Base-by-base conservation (phyloP, 2,113 vertebrate genomes). In the Trogon surrucura region DNA sequence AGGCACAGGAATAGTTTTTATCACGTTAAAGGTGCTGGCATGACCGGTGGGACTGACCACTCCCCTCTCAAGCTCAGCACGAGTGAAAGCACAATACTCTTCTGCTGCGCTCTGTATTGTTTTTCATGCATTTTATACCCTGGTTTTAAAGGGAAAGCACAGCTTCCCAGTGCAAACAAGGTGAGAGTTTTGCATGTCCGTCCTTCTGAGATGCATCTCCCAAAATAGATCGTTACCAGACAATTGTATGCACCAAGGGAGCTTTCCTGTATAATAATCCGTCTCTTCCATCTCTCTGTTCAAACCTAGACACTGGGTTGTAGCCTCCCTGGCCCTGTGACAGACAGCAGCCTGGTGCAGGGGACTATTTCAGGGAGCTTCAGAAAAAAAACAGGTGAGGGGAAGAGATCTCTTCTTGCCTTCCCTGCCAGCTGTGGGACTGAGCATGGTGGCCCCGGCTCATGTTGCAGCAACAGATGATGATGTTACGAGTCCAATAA, bases 261-360 rank as follows among this genome's bases (percentile, higher is more conserved):
- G 1, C 45, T 72, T 91, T 95, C 50, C 60, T 89, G 71, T 96
- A 34, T 88, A 87, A 94, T 65, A 80, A 64, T 44, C 38, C n/a
- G 32, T 91, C 53, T 81, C 92, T 94, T 80, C 66, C 29, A 47
- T 48, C 66, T 91, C 15, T 88, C 78, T 89, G 51, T 69, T 82
- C 80, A 89, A 74, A 61, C 38, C 58, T 36, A 90, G 85, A 92
- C 82, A 87, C 94, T 30, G 81, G 73, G 94, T 94, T 5, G 5
- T 29, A 74, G 36, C 60, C 60, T 91, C 57, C 81, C 94, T 96
- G 93, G 89, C 72, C 20, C 84, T 80, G 5, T 79, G 85, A 80
- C 26, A 94, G 56, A 50, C 36, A 91, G 62, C 38, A 86, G 71
- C 36, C 30, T 94, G 23, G 6, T 2, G 5, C 83, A 85, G 67